Conservation (phyloP, 2,797 vertebrate species). For the Mus caroli region DNA sequence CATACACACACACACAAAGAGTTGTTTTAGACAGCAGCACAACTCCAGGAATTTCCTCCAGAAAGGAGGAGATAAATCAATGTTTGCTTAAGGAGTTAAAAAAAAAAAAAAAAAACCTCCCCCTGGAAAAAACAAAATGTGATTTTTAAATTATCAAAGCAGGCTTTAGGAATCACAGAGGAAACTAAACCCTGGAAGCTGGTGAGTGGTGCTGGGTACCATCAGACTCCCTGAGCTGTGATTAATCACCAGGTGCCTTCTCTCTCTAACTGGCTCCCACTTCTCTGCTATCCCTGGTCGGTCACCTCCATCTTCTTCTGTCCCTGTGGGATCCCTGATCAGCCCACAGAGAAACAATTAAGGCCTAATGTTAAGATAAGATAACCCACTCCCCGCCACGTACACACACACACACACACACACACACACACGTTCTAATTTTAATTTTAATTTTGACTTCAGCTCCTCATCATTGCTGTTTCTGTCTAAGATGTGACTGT, state of each 20-base stretch:
- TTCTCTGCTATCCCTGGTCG: background rate
- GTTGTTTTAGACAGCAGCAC: background rate
- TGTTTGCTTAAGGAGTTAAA: slow-evolving; percentile 72
- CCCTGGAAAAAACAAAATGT: slow-evolving; percentile 68
- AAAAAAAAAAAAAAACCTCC: slow-evolving; percentile 48
- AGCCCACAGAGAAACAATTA: background rate
- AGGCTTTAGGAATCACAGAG: slow-evolving; percentile 41
- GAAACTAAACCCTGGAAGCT: slow-evolving; percentile 14
- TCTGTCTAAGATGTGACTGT: slow-evolving; percentile 1
- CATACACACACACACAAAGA: background rate
- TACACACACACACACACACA: background rate
- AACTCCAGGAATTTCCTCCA: slow-evolving; percentile 31
- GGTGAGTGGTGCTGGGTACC: background rate
- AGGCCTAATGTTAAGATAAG: slow-evolving; percentile 26
- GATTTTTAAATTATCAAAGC: slow-evolving; percentile 71
- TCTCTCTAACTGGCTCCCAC: background rate
- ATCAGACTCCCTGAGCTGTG: background rate
- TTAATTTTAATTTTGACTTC: slow-evolving; percentile 7
- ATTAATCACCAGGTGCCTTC: background rate
- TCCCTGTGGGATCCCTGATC: background rate
- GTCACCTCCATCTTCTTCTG: background rate
- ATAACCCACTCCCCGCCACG: fast-evolving
- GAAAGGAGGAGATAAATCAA: slow-evolving; percentile 67
- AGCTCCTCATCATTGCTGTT: background rate
- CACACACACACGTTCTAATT: background rate